Evolutionary conservation across 2,113 vertebrate species (phyloP), one percentile per base, ranked within the genome.

Genomic region (Centropus unirufus): DNA sequence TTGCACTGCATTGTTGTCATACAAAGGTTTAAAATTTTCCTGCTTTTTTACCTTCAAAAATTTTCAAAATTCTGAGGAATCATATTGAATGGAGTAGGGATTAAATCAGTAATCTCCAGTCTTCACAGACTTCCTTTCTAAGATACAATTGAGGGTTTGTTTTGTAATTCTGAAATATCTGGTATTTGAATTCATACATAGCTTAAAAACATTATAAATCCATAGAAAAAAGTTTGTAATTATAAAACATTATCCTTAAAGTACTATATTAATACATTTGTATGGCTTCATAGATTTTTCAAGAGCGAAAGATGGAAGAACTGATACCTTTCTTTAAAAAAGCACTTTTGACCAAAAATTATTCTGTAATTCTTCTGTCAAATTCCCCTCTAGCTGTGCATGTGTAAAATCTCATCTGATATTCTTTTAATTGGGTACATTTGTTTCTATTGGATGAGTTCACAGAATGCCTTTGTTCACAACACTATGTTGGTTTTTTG

Each of bases 131-230:
- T 2, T 57, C 0, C 59, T 75, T 87, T 70, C 23, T 52, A 49
- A 63, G 52, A 64, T 9, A 54, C 11, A n/a, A 17, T 2, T 34
- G 7, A 36, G 36, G 4, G 12, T 0, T 8, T 39, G 0, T 8
- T 34, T 79, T 47, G 1, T 14, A 51, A 27, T 73, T 77, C 36
- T 47, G 19, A 82, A 77, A 63, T 47, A 58, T 4, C 21, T 64
- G 14, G 1, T 26, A 82, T 90, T 79, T 12, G 54, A 49, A 76
- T 72, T 40, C 6, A 63, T 52, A n/a, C 8, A 42, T 70, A 52
- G 21, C 4, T 86, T 52, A 52, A 52, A 66, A 83, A 23, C 4
- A 54, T 7, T 42, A 15, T 36, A 59, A 68, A 82, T 34, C 3
- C 18, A 39, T 30, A 47, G 14, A 30, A 84, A 87, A 75, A 52